These are phyloP conservation scores for Myotis myotis DNA, from an alignment of 2,797 vertebrate species.

Conservation along the genomic window DNA sequence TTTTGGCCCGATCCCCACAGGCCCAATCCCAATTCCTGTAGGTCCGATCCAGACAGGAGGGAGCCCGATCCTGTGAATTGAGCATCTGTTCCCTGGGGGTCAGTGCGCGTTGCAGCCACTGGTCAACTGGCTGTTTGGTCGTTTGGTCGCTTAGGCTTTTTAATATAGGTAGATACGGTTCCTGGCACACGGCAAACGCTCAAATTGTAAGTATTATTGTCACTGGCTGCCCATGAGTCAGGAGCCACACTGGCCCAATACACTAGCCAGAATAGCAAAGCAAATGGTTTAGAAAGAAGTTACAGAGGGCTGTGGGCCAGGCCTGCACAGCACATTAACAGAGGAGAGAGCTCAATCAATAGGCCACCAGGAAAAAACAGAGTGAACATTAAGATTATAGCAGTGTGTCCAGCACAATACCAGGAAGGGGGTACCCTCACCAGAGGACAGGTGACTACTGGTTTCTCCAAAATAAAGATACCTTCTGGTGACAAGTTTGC, in stretches of 20 bases:
- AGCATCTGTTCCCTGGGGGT: too few relatives aligned
- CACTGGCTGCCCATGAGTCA: not conserved
- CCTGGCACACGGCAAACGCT: not conserved
- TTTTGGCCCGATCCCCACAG: too few relatives aligned
- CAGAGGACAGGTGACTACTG: not conserved
- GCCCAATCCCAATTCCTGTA: too few relatives aligned
- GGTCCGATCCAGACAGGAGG: too few relatives aligned
- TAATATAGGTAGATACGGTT: not conserved
- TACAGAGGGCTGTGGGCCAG: not conserved
- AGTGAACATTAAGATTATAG: not conserved
- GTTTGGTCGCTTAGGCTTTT: too few relatives aligned
- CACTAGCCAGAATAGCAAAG: not conserved
- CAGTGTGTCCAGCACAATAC: not conserved
- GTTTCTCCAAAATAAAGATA: not conserved
- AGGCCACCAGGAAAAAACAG: not conserved
- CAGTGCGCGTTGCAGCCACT: too few relatives aligned
- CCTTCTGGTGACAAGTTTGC: not conserved
- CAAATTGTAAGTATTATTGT: not conserved
- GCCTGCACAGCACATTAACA: not conserved
- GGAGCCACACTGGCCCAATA: not conserved
- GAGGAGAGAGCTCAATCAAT: not conserved
- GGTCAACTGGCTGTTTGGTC: too few relatives aligned
- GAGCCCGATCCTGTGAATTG: too few relatives aligned
- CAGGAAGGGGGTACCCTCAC: not conserved
- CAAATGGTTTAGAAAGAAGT: not conserved